Evolutionary conservation across 2,797 vertebrate species (phyloP).

Genomic region (Sciurus carolinensis): DNA sequence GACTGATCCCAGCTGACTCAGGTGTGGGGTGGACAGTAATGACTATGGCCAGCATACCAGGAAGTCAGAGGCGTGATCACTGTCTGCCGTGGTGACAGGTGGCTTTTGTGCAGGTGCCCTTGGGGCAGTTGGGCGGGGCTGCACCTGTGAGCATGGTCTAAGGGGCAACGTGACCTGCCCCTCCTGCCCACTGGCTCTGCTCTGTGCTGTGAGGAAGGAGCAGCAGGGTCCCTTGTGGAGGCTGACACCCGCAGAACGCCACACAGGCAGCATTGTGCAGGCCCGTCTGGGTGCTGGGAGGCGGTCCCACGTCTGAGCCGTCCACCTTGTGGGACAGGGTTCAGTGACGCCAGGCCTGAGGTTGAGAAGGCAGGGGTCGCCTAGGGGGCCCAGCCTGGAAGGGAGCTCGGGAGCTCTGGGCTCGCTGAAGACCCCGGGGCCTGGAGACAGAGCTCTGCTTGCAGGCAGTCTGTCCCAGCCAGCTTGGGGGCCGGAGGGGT

Average conservation of each 20-base stretch:
- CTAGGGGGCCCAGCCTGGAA: background rate
- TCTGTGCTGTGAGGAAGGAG: background rate
- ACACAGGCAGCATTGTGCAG: background rate
- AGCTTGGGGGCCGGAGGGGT: too few relatives aligned
- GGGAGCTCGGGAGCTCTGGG: background rate
- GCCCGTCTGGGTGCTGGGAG: background rate
- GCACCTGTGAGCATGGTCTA: background rate
- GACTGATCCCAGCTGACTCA: background rate
- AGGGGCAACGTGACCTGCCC: background rate
- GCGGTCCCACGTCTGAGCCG: background rate
- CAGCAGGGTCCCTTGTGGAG: background rate
- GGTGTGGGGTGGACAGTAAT: background rate
- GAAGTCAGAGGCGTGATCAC: background rate
- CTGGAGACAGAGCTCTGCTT: background rate
- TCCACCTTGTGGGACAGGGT: background rate
- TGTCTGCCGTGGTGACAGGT: background rate
- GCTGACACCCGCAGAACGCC: background rate
- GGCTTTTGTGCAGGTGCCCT: background rate
- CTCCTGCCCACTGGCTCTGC: background rate
- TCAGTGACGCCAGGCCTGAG: background rate
- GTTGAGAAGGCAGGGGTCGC: background rate
- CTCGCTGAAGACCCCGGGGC: background rate
- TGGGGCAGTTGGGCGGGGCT: background rate
- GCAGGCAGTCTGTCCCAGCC: background rate
- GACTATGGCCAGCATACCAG: background rate